Base-by-base conservation (phyloP, 1,140 invertebrate genomes). In the Drosophila trapezifrons region DNA sequence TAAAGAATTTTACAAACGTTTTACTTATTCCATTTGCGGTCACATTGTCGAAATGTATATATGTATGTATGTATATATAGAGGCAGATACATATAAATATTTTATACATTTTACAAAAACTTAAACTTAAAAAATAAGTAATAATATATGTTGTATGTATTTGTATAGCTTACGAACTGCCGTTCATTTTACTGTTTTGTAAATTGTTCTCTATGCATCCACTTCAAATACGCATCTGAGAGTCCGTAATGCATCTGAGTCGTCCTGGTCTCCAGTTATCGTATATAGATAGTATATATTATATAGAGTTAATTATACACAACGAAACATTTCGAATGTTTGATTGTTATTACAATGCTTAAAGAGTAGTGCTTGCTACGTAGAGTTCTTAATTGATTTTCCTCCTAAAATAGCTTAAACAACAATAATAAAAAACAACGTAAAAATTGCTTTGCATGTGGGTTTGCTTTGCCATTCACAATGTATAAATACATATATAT, bases 1-100 rank as follows among this genome's bases (percentile, higher is more conserved):
- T 77, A 87, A 86, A 87, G 78, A 76, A 82, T 86, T 86, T 86
- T 66, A 86, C 76, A 86, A 87, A 86, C 76, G 64, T 66, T 75
- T 81, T 40, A 18, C 27, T 78, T 78, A 64, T 79, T 78, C 29
- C 70, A 81, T 72, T 82, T 86, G 38, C 15, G 18, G 20, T 81
- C 64, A 78, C 75, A 82, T 78, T 82, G 69, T 59, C 79, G 54
- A 76, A 82, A 82, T 82, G 64, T 80, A 78, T 81, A 76, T 76
- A 37, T 54, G 63, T 51, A 82, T 82, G 64, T 80, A 78, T 81
- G 72, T 76, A 37, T 54, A 67, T 51, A 51, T 51, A 51, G 47
- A 51, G 47, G 47, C 47, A 57, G 49, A 80, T 78, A 76, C 64
- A 51, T 46, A 80, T 80, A 85, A 62, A 71, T 78, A 69, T 70